phyloP scores from a whole-genome alignment of 2,113 vertebrate genomes.

The Tetrax tetrax region DNA sequence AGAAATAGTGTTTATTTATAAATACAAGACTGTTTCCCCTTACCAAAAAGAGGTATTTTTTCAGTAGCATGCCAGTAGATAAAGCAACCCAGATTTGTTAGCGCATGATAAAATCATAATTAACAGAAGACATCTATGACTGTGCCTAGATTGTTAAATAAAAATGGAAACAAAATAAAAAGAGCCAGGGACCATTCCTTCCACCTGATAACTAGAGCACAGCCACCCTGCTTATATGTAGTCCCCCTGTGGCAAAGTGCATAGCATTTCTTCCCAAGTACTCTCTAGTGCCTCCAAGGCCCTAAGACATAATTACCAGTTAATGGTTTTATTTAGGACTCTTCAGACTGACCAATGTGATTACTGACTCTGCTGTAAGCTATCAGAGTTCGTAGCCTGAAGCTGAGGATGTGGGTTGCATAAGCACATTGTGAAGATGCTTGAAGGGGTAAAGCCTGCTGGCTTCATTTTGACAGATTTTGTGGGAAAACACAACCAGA shows the following conservation, averaged over 20 bases:
- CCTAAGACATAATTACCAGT: background rate
- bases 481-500: background rate
- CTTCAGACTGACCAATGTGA: background rate
- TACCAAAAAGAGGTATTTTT: background rate
- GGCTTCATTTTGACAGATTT: rapidly evolving
- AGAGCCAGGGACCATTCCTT: background rate
- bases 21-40: background rate
- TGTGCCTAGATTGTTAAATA: background rate
- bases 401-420: background rate
- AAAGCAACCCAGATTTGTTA: background rate
- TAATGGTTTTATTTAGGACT: background rate
- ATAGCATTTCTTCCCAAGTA: background rate
- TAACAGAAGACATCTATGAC: background rate
- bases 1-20: background rate
- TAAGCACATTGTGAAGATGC: background rate
- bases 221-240: background rate
- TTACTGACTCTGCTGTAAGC: background rate
- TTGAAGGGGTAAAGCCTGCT: background rate
- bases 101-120: background rate
- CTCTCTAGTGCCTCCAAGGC: background rate
- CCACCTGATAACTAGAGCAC: background rate
- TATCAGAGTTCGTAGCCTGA: background rate
- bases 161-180: background rate
- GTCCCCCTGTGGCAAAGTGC: background rate
- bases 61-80: background rate